phyloP scores from a whole-genome alignment of 2,113 vertebrate genomes.

The Mola mola region DNA sequence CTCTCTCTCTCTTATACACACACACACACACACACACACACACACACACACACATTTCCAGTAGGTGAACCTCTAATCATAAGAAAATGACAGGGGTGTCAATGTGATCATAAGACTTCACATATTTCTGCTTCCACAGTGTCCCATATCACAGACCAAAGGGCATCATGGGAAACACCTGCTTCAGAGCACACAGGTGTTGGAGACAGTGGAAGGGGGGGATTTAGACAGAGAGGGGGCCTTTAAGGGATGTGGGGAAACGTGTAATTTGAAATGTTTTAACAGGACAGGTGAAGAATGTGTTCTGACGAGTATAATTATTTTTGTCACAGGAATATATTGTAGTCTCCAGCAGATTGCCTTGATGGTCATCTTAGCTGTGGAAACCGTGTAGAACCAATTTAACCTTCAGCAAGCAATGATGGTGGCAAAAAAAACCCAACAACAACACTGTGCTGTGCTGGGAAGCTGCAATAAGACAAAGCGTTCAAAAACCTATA shows the following conservation, averaged over 20 bases:
- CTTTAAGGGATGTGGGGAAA: conserved; percentile 30
- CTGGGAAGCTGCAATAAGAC: not conserved
- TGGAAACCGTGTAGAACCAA: too few species aligned
- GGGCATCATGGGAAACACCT: conserved; percentile 71
- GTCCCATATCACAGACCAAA: conserved; percentile 59
- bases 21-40: not conserved
- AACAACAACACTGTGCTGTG: not conserved
- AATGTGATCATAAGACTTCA: conserved; percentile 49
- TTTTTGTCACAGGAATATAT: conserved; percentile 6
- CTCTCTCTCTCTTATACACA: not conserved
- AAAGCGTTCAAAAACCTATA: too few species aligned
- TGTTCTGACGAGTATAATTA: conserved; percentile 47
- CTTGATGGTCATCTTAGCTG: not conserved
- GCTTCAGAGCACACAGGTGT: conserved; percentile 63
- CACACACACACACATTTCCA: conserved; percentile 15
- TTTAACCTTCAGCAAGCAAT: too few species aligned
- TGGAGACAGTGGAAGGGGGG: not conserved
- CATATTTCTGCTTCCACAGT: conserved; percentile 63
- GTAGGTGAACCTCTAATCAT: conserved; percentile 53
- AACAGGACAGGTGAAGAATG: conserved; percentile 50
- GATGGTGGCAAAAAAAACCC: too few species aligned
- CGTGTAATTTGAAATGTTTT: conserved; percentile 62
- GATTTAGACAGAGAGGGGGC: conserved; percentile 2
- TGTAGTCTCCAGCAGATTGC: conserved; percentile 15
- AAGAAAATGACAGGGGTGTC: conserved; percentile 60